Evolutionary conservation across 1,140 invertebrate genomes (phyloP), one percentile per base, ranked within the genome.

Genomic region (Olivierus martensii): DNA sequence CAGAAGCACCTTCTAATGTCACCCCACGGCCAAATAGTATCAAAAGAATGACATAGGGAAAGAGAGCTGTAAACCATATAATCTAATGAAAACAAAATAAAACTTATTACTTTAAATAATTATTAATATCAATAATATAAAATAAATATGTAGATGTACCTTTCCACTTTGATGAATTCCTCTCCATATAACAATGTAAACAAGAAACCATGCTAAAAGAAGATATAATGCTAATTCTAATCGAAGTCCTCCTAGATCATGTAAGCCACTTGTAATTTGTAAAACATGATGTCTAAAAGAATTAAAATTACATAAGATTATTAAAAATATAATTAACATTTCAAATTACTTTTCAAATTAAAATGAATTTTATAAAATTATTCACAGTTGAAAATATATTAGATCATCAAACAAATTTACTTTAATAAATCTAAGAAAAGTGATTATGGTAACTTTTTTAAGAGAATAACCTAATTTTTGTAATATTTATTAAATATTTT

Each of bases 11-110:
- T 36, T 66, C 60, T 14, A 75, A 56, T 9, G 71, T 70, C 2
- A 75, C 73, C 56, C 81, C 82, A 58, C 82, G 68, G 28, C 84
- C 69, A 19, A 87, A 68, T 11, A 88, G 68, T 9, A 79, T 79
- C 1, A 78, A 74, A 38, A 87, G 69, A 63, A 87, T 78, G 14
- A 85, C 72, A 63, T 87, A 87, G 1, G 84, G 84, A 65, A 87
- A 84, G 7, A 82, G 64, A 0, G 82, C 64, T 1, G 91, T 95
- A 66, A 95, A 94, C 66, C 88, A 92, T 7, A 92, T 87, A 12
- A 88, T 80, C 75, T 77, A 58, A 6, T 61, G 41, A 5, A 22
- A 21, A 35, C 6, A 47, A 47, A 28, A 28, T 28, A 9, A 28
- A 28, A 28, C 4, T 28, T 28, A 19, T 15, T 19, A 17, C 7